Base-by-base conservation (phyloP, 2,888 invertebrate genomes). In the Axea sp. region DNA sequence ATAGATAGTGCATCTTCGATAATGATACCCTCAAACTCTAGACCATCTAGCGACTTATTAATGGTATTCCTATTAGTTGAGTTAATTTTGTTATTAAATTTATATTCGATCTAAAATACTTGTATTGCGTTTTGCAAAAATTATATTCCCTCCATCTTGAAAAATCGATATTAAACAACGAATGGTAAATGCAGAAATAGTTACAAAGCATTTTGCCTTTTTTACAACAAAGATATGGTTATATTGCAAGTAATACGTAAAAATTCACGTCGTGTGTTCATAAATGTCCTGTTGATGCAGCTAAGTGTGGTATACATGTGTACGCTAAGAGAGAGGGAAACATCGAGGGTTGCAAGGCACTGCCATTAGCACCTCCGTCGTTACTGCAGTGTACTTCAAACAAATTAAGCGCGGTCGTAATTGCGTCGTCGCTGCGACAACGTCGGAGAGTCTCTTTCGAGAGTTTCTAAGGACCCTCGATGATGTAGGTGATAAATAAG, bases 361-460 rank as follows among this genome's bases (percentile, higher is more conserved):
- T 81, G 83, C 84, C 82, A 84, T 86, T 84, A 85, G 84, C 86
- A 84, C 86, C 83, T 86, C 80, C 78, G 77, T 77, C 71, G 73
- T 67, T 73, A 55, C 64, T 64, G 79, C 81, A 80, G 83, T 81
- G 83, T 81, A 84, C 86, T 86, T 84, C 84, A 86, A 86, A 84
- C 84, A 85, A 86, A 86, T 86, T 86, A 86, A 86, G 84, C 83
- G 82, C 80, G 79, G 79, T 81, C 78, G 81, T 86, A 85, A 86
- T 86, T 86, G 84, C 83, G 81, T 81, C 80, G 82, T 78, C 80
- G 81, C 80, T 80, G 81, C 80, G 79, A 82, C 79, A 72, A 74
- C 59, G 74, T 74, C 69, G 64, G 74, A 64, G 76, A 51, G 69
- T 73, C 71, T 73, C 73, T 76, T 76, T 76, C 76, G 55, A 76